phyloP scores from a whole-genome alignment of 2,888 invertebrate genomes.

The Leucoma salicis region DNA sequence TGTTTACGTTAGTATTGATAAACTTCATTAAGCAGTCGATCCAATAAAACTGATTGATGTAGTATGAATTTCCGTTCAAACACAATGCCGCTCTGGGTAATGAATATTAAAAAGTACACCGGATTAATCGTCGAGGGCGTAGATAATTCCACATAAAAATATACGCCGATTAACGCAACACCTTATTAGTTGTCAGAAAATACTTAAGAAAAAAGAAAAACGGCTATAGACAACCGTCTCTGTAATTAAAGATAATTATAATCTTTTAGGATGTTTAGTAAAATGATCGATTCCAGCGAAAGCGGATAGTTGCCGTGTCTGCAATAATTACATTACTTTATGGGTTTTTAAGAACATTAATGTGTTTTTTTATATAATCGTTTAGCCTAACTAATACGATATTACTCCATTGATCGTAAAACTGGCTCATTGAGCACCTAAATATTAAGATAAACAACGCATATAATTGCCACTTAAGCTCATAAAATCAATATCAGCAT shows the following conservation, averaged over 20 bases:
- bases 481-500: slow-evolving; percentile 55
- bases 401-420: slow-evolving; percentile 49
- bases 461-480: slow-evolving; percentile 50
- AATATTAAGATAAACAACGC: slow-evolving; percentile 53
- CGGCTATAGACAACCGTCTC: slow-evolving; percentile 40
- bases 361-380: slow-evolving; percentile 58
- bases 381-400: slow-evolving; percentile 54
- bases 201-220: slow-evolving; percentile 50
- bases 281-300: slow-evolving; percentile 53
- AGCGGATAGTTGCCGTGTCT: slow-evolving; percentile 42
- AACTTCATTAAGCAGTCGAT: slow-evolving; percentile 50
- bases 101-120: slow-evolving; percentile 53
- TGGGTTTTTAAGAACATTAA: slow-evolving; percentile 52
- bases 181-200: slow-evolving; percentile 61
- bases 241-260: slow-evolving; percentile 52
- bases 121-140: slow-evolving; percentile 64
- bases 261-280: slow-evolving; percentile 48
- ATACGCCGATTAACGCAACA: slow-evolving; percentile 64
- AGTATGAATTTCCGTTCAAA: slow-evolving; percentile 58
- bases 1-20: slow-evolving; percentile 55
- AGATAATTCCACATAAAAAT: slow-evolving; percentile 67
- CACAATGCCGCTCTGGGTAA: slow-evolving; percentile 17
- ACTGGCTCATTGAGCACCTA: slow-evolving; percentile 42
- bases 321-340: slow-evolving; percentile 54
- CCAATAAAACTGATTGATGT: slow-evolving; percentile 69